Percentiles rank a stretch among this genome's conserved stretches.
phyloP scores from a whole-genome alignment of 2,888 invertebrate species.

The Boloria euphrosyne region DNA sequence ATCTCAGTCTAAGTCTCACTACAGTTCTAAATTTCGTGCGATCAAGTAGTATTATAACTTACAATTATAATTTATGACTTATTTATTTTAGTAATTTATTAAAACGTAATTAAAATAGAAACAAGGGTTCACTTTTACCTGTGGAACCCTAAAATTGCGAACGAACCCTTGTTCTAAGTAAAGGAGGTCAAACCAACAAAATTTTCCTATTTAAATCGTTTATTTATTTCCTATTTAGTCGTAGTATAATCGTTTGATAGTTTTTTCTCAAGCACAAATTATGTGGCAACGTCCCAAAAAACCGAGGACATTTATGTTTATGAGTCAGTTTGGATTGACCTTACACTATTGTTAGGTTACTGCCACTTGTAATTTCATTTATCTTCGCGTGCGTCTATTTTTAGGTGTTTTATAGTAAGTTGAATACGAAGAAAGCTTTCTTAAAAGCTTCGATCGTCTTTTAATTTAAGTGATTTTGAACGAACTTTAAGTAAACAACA shows the following conservation, averaged over 20 bases:
- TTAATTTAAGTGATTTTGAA: neutral
- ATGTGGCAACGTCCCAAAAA: constrained; percentile 44
- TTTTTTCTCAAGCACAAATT: constrained; percentile 30
- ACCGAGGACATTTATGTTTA: constrained; percentile 36
- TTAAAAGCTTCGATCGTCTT: neutral
- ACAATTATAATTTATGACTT: no score
- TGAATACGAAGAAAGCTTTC: constrained; percentile 15
- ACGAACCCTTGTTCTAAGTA: no score
- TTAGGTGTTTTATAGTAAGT: constrained; percentile 4
- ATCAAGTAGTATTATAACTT: no score
- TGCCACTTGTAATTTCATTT: constrained; percentile 26
- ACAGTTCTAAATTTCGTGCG: no score
- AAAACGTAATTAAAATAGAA: no score
- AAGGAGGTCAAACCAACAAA: no score
- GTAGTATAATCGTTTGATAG: constrained; percentile 3
- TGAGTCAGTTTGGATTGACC: constrained; percentile 37
- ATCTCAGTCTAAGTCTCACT: no score
- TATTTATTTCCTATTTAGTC: neutral
- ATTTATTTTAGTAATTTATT: no score
- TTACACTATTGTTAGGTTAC: constrained; percentile 37
- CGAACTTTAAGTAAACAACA: no score
- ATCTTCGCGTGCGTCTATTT: constrained; percentile 20
- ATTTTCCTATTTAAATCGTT: neutral
- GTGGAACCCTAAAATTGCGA: no score
- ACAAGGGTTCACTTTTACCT: no score